Evolutionary conservation across 2,797 vertebrate species (phyloP).

Genomic region (Tinamus major): DNA sequence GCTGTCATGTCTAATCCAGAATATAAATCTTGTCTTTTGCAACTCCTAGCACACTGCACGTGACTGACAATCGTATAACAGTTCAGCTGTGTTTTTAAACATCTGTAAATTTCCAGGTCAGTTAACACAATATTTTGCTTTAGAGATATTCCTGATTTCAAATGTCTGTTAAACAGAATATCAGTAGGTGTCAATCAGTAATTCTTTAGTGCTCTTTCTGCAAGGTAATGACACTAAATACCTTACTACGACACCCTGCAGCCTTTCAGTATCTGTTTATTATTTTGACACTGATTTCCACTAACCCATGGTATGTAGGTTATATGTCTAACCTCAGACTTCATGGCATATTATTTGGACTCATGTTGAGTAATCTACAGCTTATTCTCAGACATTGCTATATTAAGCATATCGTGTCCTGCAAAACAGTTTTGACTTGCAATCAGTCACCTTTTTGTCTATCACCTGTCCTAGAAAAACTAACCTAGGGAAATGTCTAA

Average conservation of each 20-base stretch:
- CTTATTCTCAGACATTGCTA: not conserved
- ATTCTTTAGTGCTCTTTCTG: not conserved
- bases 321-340: not conserved
- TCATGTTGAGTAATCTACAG: not conserved
- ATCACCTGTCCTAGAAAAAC: not conserved
- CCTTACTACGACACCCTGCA: not conserved
- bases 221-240: not conserved
- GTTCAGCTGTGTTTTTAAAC: not conserved
- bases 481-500: not conserved
- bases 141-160: not conserved
- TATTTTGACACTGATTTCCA: not conserved
- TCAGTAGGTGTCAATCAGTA: not conserved
- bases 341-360: not conserved
- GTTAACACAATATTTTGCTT: not conserved
- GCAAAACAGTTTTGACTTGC: not conserved
- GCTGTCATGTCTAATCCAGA: not conserved
- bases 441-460: not conserved
- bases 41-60: not conserved
- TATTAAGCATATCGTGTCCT: not conserved
- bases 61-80: not conserved
- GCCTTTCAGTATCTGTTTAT: not conserved
- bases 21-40: not conserved
- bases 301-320: not conserved
- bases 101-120: not conserved
- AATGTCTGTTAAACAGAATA: constrained; percentile 21